Percentiles rank a stretch among this genome's conserved stretches.
Conservation (phyloP, 2,797 vertebrate species). For the Oreochromis grahami region DNA sequence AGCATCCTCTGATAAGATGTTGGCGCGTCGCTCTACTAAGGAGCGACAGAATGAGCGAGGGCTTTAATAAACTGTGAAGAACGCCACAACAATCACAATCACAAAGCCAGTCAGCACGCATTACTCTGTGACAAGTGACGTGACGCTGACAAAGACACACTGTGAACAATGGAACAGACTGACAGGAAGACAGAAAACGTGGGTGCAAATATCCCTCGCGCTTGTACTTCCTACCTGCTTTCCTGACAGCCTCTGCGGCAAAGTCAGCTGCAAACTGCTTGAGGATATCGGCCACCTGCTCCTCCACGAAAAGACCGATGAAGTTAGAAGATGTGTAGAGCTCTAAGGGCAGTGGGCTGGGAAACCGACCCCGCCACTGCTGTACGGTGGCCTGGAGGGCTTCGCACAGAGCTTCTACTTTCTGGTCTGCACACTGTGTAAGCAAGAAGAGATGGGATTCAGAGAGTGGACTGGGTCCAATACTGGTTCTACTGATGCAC, state of each 20-base stretch:
- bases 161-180: background rate
- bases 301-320: slow-evolving; percentile 94
- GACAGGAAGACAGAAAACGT: background rate
- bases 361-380: slow-evolving; percentile 89
- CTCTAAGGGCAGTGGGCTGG: slow-evolving; percentile 86
- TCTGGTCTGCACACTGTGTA: slow-evolving; percentile 88
- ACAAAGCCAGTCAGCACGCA: background rate
- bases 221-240: slow-evolving; percentile 77
- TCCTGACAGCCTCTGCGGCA: slow-evolving; percentile 81
- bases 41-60: background rate
- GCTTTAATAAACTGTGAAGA: background rate
- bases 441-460: background rate
- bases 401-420: slow-evolving; percentile 86
- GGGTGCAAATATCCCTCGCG: background rate
- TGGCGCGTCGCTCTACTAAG: background rate
- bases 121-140: background rate
- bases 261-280: slow-evolving; percentile 94
- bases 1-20: slow-evolving; percentile 13
- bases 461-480: rapidly evolving
- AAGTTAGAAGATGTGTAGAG: slow-evolving; percentile 96
- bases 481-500: background rate
- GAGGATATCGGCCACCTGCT: slow-evolving; percentile 88
- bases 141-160: background rate
- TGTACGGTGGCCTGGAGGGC: slow-evolving; percentile 85
- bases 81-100: background rate